A percentile compares a stretch with the other conserved stretches of the same genome.
Evolutionary conservation across 2,113 vertebrate genomes (phyloP).

Genomic region (Lucifuga dentata): DNA sequence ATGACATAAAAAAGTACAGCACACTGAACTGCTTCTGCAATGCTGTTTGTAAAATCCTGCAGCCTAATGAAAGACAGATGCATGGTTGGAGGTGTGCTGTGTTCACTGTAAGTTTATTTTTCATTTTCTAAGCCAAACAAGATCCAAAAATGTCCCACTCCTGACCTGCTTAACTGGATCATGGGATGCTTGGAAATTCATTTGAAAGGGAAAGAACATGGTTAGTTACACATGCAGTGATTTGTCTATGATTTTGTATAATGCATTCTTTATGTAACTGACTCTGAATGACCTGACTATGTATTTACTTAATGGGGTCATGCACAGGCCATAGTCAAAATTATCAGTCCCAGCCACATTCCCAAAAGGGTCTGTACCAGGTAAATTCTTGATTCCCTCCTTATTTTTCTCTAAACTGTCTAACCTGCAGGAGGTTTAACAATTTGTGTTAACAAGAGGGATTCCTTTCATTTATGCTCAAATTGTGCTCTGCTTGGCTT

Average conservation of each 20-base stretch:
- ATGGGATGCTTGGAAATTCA: conserved; percentile 4
- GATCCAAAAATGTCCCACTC: background rate
- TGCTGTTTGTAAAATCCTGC: background rate
- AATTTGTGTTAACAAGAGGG: conserved; percentile 66
- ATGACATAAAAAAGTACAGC: background rate
- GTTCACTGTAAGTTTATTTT: conserved; percentile 1
- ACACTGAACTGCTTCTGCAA: background rate
- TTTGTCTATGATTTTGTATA: conserved; percentile 48
- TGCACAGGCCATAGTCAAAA: conserved; percentile 42
- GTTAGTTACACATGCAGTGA: conserved; percentile 25
- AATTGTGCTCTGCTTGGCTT: conserved; percentile 49
- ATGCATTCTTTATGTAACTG: conserved; percentile 46
- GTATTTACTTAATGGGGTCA: conserved; percentile 52
- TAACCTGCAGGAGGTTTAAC: conserved; percentile 54
- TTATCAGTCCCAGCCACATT: conserved; percentile 9
- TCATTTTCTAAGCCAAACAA: conserved; percentile 6
- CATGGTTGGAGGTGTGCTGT: background rate
- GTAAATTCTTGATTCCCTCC: conserved; percentile 45
- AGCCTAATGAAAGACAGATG: background rate
- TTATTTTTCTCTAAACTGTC: conserved; percentile 48
- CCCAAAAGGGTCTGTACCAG: conserved; percentile 29
- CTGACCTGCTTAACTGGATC: background rate
- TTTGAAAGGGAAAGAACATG: conserved; percentile 53
- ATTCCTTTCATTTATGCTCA: conserved; percentile 57
- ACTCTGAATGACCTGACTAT: conserved; percentile 2